Base-by-base conservation (phyloP, 2,113 vertebrate genomes). In the Cynocephalus volans region DNA sequence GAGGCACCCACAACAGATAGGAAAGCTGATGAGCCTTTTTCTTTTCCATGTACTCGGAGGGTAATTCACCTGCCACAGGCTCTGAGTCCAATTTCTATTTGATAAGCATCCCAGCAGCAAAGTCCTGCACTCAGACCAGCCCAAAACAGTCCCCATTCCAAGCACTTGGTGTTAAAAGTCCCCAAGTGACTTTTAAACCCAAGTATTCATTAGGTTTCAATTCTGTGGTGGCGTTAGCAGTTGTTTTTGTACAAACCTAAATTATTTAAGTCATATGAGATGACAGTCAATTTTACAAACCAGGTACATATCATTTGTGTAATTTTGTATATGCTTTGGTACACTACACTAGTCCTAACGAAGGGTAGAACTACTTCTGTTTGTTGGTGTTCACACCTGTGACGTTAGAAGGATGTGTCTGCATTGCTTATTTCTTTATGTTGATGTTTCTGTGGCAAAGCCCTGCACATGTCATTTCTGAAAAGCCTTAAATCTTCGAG, bases 401-500 rank as follows among this genome's bases (percentile, higher is more conserved):
- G 93, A 98, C 86, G n/a, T 93, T 93, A 96, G 93, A 97, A 97
- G 97, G 97, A 97, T 83, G 56, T 95, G 93, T 97, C 98, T 97
- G 97, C 98, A 96, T 98, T 1, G 96, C 98, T 98, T 97, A 97
- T 97, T 98, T 97, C 98, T 98, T 98, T 98, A 48, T 95, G 91
- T 98, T 98, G 98, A 93, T 98, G 98, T 98, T 98, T 98, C 98
- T 98, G 97, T 96, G 98, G 98, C 97, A 96, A 97, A 98, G 96
- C 98, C 98, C 98, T 98, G 98, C 98, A 97, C 97, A 56, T 97
- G 98, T 98, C 98, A 95, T 98, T 98, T 98, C 98, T 98, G 97
- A 98, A 98, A 99, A 99, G 99, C 99, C 99, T 99, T 99, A 99
- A 99, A 99, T 98, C 98, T 97, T 97, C 97, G 97, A 98, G 96